Conservation (phyloP, 2,113 vertebrate genomes). For the Etia nguti region DNA sequence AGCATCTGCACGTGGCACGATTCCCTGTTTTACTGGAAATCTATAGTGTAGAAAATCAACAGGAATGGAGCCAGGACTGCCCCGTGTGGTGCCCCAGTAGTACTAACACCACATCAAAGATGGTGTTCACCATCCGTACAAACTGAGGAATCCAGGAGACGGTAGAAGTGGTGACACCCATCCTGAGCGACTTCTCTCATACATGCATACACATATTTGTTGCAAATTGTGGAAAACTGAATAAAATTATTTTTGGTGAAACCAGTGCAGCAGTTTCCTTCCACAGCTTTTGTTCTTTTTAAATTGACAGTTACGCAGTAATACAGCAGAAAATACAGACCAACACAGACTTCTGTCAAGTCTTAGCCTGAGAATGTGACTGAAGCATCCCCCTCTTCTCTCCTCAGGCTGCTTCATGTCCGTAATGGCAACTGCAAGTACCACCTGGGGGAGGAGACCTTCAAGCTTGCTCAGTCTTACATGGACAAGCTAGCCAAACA, state of each 20-base stretch:
- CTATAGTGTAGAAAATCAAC: not conserved
- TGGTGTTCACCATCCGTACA: not conserved
- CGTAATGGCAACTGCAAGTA: slow-evolving; percentile 98
- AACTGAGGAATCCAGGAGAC: not conserved
- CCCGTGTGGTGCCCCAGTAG: not conserved
- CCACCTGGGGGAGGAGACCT: slow-evolving; percentile 96
- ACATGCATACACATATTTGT: accelerated
- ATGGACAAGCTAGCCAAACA: slow-evolving; percentile 97
- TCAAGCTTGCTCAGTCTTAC: slow-evolving; percentile 93
- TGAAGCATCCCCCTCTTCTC: not conserved
- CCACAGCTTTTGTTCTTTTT: not conserved
- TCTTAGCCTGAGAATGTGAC: not conserved
- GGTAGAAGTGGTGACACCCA: not conserved
- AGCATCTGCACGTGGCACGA: not conserved
- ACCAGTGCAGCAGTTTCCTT: not conserved
- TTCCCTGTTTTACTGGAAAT: not conserved
- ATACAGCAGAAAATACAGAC: not conserved
- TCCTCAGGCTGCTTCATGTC: slow-evolving; percentile 88
- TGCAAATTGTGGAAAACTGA: not conserved
- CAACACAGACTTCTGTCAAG: not conserved
- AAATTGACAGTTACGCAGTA: not conserved
- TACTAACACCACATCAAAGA: not conserved
- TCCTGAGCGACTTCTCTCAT: accelerated
- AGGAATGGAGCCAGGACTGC: not conserved
- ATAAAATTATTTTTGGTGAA: not conserved